A percentile compares a stretch with the other conserved stretches of the same genome.
Evolutionary conservation across 2,113 vertebrate genomes (phyloP).

Genomic region (Zosterops japonicus): DNA sequence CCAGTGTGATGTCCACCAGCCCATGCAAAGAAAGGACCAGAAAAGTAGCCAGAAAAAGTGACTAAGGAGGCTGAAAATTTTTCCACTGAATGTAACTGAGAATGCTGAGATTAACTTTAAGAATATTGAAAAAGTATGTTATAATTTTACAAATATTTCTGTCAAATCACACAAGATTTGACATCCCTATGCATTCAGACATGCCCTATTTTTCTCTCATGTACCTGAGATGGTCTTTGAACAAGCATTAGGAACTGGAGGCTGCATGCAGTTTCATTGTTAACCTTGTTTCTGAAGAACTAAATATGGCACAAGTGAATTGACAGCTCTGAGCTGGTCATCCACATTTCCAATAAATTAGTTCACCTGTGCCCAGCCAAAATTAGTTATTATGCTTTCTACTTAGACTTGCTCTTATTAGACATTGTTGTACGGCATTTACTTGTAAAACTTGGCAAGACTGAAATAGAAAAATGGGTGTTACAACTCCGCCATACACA

Average conservation of each 20-base stretch:
- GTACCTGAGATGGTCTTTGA: neutral
- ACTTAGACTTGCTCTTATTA: neutral
- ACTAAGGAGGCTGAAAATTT: neutral
- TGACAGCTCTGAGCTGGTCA: neutral
- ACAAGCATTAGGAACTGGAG: neutral
- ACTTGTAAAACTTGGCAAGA: neutral
- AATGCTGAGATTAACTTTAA: neutral
- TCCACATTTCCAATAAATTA: neutral
- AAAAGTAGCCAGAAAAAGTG: neutral
- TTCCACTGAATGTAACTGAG: neutral
- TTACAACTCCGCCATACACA: neutral
- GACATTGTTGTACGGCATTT: neutral
- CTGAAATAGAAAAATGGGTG: neutral
- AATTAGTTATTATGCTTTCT: neutral
- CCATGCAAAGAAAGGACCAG: accelerated
- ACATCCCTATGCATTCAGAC: neutral
- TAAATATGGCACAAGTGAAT: neutral
- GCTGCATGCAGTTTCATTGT: neutral
- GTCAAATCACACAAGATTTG: neutral
- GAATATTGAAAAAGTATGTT: neutral
- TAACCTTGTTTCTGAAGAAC: neutral
- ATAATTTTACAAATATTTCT: neutral
- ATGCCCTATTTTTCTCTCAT: neutral
- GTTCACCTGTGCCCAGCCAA: neutral
- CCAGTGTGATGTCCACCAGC: neutral